These are phyloP conservation scores for Panorpa germanica DNA, from an alignment of 2,888 invertebrate genomes.

Conservation along the genomic window DNA sequence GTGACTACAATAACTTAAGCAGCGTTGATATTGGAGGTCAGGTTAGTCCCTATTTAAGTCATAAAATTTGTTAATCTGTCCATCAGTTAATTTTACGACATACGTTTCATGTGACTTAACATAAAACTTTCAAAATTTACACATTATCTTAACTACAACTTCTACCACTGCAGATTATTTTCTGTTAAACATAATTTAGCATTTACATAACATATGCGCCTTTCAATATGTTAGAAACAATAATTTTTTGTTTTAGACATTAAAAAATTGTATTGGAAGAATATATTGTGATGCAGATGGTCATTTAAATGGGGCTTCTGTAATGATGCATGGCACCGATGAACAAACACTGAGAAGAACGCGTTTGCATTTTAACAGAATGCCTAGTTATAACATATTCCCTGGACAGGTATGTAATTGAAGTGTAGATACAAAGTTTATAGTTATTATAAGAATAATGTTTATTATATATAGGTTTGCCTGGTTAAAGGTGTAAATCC, in stretches of 20 bases:
- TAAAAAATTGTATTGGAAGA: constrained; percentile 40
- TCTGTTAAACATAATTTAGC: too few relatives aligned
- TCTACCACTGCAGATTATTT: too few relatives aligned
- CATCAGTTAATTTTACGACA: too few relatives aligned
- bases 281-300: constrained; percentile 58
- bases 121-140: too few relatives aligned
- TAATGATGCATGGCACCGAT: constrained; percentile 44
- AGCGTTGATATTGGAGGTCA: constrained; percentile 20
- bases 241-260: constrained; percentile 19
- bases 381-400: constrained; percentile 20
- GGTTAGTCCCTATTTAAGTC: too few relatives aligned
- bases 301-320: constrained; percentile 47
- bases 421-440: not conserved
- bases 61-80: too few relatives aligned
- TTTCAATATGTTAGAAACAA: not conserved
- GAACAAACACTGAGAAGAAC: constrained; percentile 31
- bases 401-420: constrained; percentile 23
- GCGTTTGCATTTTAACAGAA: constrained; percentile 28
- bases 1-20: constrained; percentile 17
- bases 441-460: not conserved
- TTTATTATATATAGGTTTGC: constrained; percentile 38
- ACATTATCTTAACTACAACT: too few relatives aligned
- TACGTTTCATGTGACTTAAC: too few relatives aligned
- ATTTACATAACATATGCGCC: too few relatives aligned
- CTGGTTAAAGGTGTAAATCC: constrained; percentile 55